Evolutionary conservation across 2,797 vertebrate species (phyloP), one percentile per base, ranked within the genome.

Genomic region (Falco naumanni): DNA sequence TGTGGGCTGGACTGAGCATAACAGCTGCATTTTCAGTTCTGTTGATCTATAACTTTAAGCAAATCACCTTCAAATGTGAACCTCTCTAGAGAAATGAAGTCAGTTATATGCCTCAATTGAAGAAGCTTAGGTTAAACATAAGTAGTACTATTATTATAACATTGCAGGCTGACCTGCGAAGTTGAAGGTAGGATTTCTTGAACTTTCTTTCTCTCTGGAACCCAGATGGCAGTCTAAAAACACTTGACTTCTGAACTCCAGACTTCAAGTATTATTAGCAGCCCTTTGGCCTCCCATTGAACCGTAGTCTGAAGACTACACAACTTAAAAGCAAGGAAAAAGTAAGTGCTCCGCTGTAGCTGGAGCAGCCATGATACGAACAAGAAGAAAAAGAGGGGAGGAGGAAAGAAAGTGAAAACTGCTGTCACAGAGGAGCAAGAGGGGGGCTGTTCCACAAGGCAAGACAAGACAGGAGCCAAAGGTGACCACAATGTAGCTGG

Each of bases 191-290:
- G 21, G 70, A 93, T 91, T 69, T 72, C 54, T 94, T 86, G 22
- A 78, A 87, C 72, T 95, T 92, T 96, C 65, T 79, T 85, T 60
- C 54, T 85, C 78, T 76, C 76, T 93, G 79, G 59, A 87, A 83
- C 37, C 63, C 93, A 95, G 79, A 94, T 95, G 93, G 59, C 86
- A 90, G 39, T 43, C 53, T 92, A 89, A 95, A 95, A 92, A 21
- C 87, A 82, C 93, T 96, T 97, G 93, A 95, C 87, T 89, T 97
- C 75, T 96, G 94, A 96, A 95, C 90, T 97, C 29, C 59, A 81
- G 65, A 68, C 51, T 95, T 93, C 61, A 88, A 92, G 79, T 90
- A 72, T 91, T 94, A 95, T 96, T 96, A 95, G 82, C 75, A 95
- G 48, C 64, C 86, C 51, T 96, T 95, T 96, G 84, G 74, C 95